These are phyloP conservation scores for Frieseomelitta varia DNA, from an alignment of 1,140 invertebrate genomes.

Conservation along the genomic window DNA sequence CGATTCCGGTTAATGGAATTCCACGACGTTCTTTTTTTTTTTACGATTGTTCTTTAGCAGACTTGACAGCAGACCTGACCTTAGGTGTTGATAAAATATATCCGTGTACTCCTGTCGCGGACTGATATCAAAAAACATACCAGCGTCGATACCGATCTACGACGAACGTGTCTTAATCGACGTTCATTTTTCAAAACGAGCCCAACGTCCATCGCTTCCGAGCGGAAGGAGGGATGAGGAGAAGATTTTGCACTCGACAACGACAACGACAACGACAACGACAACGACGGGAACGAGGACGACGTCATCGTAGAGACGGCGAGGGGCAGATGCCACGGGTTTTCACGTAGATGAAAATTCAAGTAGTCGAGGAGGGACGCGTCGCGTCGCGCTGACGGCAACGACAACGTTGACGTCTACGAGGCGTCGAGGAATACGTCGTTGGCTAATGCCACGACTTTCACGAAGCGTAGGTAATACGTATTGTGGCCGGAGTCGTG, in stretches of 20 bases:
- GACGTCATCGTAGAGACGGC: background rate
- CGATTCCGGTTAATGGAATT: too few species aligned
- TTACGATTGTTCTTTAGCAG: too few species aligned
- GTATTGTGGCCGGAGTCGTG: constrained; percentile 77
- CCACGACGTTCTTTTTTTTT: too few species aligned
- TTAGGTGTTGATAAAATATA: too few species aligned
- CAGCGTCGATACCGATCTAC: background rate
- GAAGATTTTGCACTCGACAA: constrained; percentile 12
- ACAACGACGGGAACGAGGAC: background rate
- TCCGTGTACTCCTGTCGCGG: too few species aligned
- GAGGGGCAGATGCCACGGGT: constrained; percentile 7
- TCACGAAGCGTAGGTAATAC: constrained; percentile 71
- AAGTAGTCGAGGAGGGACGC: constrained; percentile 38
- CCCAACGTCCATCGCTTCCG: constrained; percentile 2
- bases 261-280: background rate
- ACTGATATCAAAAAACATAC: too few species aligned
- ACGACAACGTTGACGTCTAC: constrained; percentile 60
- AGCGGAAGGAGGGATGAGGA: background rate
- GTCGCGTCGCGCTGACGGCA: constrained; percentile 44
- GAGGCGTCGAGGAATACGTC: constrained; percentile 65
- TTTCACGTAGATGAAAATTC: constrained; percentile 57
- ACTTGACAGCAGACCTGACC: too few species aligned
- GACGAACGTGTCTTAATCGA: background rate
- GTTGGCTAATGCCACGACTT: constrained; percentile 67
- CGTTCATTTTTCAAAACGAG: constrained; percentile 25